Conservation (phyloP, 2,888 invertebrate genomes). For the Polyommatus iphigenia region DNA sequence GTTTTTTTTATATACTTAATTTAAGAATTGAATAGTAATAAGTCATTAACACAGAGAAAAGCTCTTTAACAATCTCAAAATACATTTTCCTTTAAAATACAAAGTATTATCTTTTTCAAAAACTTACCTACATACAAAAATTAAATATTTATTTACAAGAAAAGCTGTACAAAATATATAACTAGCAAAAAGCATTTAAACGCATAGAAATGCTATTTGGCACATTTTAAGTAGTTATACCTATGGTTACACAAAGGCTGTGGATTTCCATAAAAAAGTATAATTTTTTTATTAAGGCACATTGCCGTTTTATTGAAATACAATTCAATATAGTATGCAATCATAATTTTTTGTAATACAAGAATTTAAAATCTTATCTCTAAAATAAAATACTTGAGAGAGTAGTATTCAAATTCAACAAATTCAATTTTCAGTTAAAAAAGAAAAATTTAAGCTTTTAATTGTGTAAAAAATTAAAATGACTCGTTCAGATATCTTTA, state of each 20-base stretch:
- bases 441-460: neutral
- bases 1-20: too few relatives aligned
- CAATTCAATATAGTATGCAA: neutral
- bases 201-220: neutral
- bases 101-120: neutral
- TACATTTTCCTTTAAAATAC: neutral
- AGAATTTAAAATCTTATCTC: neutral
- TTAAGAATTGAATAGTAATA: neutral
- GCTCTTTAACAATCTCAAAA: neutral
- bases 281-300: neutral
- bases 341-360: neutral
- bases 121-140: conserved; percentile 6
- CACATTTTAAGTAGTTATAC: neutral
- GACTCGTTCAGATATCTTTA: neutral
- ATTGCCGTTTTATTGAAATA: neutral
- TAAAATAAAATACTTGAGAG: neutral
- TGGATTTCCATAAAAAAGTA: neutral
- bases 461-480: neutral
- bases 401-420: too few relatives aligned
- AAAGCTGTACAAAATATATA: neutral
- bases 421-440: neutral
- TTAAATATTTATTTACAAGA: neutral
- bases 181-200: conserved; percentile 3
- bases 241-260: too few relatives aligned
- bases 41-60: neutral